phyloP scores from a whole-genome alignment of 2,888 invertebrate genomes.

The Chironomus riparius region DNA sequence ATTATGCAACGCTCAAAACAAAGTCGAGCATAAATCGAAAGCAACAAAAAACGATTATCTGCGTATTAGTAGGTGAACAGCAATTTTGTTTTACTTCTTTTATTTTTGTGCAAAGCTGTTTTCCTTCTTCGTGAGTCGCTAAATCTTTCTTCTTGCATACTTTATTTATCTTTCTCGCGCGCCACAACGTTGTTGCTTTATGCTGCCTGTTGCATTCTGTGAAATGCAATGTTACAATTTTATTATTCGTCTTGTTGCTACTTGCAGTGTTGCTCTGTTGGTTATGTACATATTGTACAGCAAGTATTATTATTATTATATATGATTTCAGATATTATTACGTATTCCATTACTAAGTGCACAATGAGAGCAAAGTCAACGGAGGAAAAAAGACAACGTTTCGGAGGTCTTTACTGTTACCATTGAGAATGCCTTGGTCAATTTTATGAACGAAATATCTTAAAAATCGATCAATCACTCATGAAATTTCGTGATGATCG shows the following conservation, averaged over 20 bases:
- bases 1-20: constrained; percentile 5
- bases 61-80: constrained; percentile 25
- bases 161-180: constrained; percentile 18
- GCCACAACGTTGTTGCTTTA: background rate
- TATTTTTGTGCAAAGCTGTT: background rate
- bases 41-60: constrained; percentile 19
- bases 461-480: too few species aligned
- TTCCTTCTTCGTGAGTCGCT: constrained; percentile 15
- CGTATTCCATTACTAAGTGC: background rate
- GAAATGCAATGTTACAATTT: background rate
- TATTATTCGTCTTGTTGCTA: background rate
- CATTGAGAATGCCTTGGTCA: too few species aligned
- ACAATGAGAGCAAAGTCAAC: background rate
- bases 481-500: too few species aligned
- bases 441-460: too few species aligned
- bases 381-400: background rate
- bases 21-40: background rate
- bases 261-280: background rate
- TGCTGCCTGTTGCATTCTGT: background rate
- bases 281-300: too few species aligned
- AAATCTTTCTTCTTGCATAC: background rate
- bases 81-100: background rate
- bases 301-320: constrained; percentile 2
- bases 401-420: background rate
- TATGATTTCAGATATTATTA: background rate